Base-by-base conservation (phyloP, 1,140 invertebrate genomes). In the Drosophila yakuba region DNA sequence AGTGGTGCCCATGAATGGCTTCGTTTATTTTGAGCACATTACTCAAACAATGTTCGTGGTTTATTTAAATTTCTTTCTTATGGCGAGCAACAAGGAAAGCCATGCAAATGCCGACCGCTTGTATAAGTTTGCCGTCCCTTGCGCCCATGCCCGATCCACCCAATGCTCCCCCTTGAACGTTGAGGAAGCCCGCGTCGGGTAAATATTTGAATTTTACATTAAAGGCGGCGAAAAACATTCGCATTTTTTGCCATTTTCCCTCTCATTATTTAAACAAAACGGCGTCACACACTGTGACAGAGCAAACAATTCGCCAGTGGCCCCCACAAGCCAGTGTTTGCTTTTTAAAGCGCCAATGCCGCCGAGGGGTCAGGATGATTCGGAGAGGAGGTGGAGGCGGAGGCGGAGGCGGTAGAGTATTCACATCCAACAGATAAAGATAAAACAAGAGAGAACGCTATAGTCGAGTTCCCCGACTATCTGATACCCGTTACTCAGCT, bases 151-250 rank as follows among this genome's bases (percentile, higher is more conserved):
- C 36, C 11, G 36, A 12, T 12, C 36, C 15, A 23, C 12, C 52
- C 57, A 4, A 38, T 35, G 35, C 25, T 25, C 36, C 3, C 25
- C 12, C 23, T 23, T 28, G 55, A 45, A 69, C 69, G 60, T 75
- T 72, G 79, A 79, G 85, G 80, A 84, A 90, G 84, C 80, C 80
- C 41, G 66, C 76, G 73, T 89, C 52, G 76, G 69, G 84, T 89
- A 89, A 89, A 89, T 84, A 89, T 89, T 89, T 89, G 85, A 89
- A 89, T 89, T 89, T 89, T 84, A 89, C 84, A 89, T 89, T 89
- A 80, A 89, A 84, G 77, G 77, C 84, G 84, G 79, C 71, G 79
- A 69, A 84, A 72, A 86, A 74, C 73, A 77, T 78, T 89, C 80
- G 79, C 84, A 88, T 88, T 80, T 80, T 88, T 89, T 48, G 51